A percentile compares a stretch with the other conserved stretches of the same genome.
phyloP scores from a whole-genome alignment of 2,888 invertebrate genomes.

The Campaea margaritaria region DNA sequence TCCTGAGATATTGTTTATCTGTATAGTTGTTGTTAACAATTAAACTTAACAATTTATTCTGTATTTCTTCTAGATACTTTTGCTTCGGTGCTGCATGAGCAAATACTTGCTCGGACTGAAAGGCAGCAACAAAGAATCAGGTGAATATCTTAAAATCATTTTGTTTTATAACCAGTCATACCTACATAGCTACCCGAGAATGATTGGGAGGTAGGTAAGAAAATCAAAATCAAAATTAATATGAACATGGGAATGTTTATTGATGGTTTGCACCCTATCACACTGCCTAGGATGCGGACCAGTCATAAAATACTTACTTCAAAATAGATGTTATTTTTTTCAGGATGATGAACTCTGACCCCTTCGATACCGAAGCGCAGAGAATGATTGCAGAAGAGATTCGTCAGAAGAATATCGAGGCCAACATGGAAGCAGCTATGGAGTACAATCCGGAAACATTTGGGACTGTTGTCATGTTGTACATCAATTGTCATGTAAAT shows the following conservation, averaged over 20 bases:
- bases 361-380: slow-evolving; percentile 98
- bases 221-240: background rate
- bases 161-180: background rate
- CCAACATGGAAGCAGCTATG: slow-evolving; percentile 99
- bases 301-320: background rate
- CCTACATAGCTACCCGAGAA: too few species aligned
- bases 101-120: slow-evolving; percentile 92
- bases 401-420: slow-evolving; percentile 97
- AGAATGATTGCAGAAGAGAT: slow-evolving; percentile 98
- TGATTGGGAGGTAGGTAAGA: too few species aligned
- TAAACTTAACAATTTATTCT: slow-evolving; percentile 38
- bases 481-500: slow-evolving; percentile 98
- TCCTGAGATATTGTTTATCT: too few species aligned
- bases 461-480: slow-evolving; percentile 98
- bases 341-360: slow-evolving; percentile 96
- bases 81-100: slow-evolving; percentile 91
- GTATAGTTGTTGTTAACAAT: background rate
- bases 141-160: slow-evolving; percentile 47
- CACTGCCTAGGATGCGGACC: background rate
- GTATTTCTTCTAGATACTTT: slow-evolving; percentile 88
- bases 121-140: slow-evolving; percentile 91
- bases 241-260: too few species aligned
- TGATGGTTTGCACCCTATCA: background rate
- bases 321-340: slow-evolving; percentile 6
- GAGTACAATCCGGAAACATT: slow-evolving; percentile 99